phyloP scores from a whole-genome alignment of 2,113 vertebrate species.

The Sula dactylatra region DNA sequence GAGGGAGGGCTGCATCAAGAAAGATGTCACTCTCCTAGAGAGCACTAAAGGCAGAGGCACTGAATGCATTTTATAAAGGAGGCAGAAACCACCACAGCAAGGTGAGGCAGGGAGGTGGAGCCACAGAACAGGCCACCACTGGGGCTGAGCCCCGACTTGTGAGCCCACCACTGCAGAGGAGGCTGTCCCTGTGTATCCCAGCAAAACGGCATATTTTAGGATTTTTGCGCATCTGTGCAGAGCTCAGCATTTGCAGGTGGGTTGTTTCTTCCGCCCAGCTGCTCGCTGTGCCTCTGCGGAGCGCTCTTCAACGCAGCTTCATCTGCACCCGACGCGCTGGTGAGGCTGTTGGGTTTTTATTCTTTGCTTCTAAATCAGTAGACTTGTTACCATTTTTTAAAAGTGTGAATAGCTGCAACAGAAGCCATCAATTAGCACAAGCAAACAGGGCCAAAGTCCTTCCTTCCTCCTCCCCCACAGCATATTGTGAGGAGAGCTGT shows the following conservation, averaged over 20 bases:
- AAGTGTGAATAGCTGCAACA: conserved; percentile 75
- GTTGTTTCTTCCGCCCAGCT: neutral
- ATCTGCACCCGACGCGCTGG: neutral
- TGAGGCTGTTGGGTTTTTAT: conserved; percentile 45
- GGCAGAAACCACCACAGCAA: neutral
- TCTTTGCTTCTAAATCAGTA: conserved; percentile 26
- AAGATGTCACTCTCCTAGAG: neutral
- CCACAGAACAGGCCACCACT: neutral
- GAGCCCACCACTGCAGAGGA: neutral
- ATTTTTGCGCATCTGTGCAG: neutral
- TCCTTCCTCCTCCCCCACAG: conserved; percentile 52
- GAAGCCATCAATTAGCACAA: conserved; percentile 76
- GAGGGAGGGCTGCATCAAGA: neutral
- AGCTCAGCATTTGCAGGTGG: neutral
- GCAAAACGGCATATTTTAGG: neutral
- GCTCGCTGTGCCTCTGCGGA: neutral
- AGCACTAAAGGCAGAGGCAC: neutral
- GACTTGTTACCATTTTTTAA: conserved; percentile 61
- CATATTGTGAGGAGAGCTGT: conserved; percentile 56
- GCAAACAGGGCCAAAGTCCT: conserved; percentile 70
- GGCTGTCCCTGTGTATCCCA: neutral
- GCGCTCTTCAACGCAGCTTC: neutral
- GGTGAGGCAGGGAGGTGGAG: neutral
- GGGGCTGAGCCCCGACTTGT: accelerated
- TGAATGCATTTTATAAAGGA: neutral